phyloP scores from a whole-genome alignment of 2,888 invertebrate genomes.

The Nineta flava region DNA sequence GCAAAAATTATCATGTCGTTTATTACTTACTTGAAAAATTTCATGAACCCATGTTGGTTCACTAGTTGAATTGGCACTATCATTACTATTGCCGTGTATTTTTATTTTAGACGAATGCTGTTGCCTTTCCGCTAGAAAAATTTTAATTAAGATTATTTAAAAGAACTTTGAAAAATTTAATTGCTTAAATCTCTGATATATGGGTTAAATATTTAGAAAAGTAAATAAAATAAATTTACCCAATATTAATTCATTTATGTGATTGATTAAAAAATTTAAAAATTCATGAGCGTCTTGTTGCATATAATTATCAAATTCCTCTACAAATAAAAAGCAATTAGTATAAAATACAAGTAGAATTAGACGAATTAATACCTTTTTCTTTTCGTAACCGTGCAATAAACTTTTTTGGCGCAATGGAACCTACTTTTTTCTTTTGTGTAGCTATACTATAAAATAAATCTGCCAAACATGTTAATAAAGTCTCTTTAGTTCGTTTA shows the following conservation, averaged over 20 bases:
- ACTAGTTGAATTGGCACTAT: slow-evolving; percentile 39
- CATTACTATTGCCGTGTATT: slow-evolving; percentile 28
- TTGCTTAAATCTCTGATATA: too few relatives aligned
- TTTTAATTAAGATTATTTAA: slow-evolving; percentile 17
- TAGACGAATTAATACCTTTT: slow-evolving; percentile 50
- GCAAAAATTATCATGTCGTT: not conserved
- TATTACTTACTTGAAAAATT: slow-evolving; percentile 65
- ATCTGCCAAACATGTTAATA: slow-evolving; percentile 95
- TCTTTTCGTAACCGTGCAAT: slow-evolving; percentile 95
- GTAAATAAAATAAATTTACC: slow-evolving; percentile 35
- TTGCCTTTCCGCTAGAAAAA: slow-evolving; percentile 49
- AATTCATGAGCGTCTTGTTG: slow-evolving; percentile 99
- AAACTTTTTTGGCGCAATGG: slow-evolving; percentile 99
- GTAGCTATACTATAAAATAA: slow-evolving; percentile 98
- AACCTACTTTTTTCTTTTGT: slow-evolving; percentile 99
- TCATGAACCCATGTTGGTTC: slow-evolving; percentile 99
- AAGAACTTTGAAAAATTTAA: too few relatives aligned
- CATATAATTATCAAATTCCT: slow-evolving; percentile 91
- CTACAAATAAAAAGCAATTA: slow-evolving; percentile 4
- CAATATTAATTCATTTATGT: slow-evolving; percentile 93
- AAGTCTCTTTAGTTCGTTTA: slow-evolving; percentile 89
- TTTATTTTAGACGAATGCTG: slow-evolving; percentile 50
- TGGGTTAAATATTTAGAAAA: too few relatives aligned
- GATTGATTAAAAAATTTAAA: slow-evolving; percentile 96
- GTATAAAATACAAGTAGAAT: slow-evolving; percentile 3